phyloP scores from a whole-genome alignment of 1,140 invertebrate genomes.

The Drosophila gunungcola region DNA sequence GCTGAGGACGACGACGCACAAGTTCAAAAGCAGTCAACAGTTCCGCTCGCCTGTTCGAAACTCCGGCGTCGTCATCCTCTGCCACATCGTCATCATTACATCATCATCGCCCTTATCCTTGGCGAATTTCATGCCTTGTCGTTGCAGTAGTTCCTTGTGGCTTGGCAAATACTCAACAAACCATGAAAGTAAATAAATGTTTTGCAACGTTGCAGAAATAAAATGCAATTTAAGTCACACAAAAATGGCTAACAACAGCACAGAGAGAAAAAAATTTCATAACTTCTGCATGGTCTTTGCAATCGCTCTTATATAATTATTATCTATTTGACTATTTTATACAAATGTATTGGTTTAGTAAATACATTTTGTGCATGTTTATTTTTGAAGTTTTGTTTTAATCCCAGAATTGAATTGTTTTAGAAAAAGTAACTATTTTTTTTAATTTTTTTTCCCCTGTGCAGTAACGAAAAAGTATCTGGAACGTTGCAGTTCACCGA shows the following conservation, averaged over 20 bases:
- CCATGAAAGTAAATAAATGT: constrained; percentile 84
- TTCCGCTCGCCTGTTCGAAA: constrained; percentile 50
- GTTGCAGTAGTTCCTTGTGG: constrained; percentile 71
- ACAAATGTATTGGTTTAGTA: background rate
- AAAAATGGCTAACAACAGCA: constrained; percentile 70
- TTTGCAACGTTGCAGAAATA: constrained; percentile 83
- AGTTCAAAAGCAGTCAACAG: constrained; percentile 78
- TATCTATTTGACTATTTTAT: background rate
- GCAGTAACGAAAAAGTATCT: constrained; percentile 60
- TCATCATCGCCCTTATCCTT: constrained; percentile 46
- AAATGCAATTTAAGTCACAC: constrained; percentile 83
- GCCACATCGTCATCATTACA: constrained; percentile 38
- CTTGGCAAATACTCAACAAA: constrained; percentile 83
- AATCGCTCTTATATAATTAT: background rate
- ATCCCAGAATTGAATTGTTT: background rate
- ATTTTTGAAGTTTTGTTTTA: too few relatives aligned
- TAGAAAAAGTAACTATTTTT: too few relatives aligned
- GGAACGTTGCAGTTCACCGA: constrained; percentile 62
- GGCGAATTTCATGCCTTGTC: constrained; percentile 61
- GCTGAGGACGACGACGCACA: constrained; percentile 55
- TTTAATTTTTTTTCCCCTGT: constrained; percentile 6
- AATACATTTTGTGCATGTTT: background rate
- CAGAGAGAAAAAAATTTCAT: background rate
- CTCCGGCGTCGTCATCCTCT: constrained; percentile 31
- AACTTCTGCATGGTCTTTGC: too few relatives aligned